These are phyloP conservation scores for Cyrtorhinus lividipennis DNA, from an alignment of 1,140 invertebrate genomes.

Conservation along the genomic window DNA sequence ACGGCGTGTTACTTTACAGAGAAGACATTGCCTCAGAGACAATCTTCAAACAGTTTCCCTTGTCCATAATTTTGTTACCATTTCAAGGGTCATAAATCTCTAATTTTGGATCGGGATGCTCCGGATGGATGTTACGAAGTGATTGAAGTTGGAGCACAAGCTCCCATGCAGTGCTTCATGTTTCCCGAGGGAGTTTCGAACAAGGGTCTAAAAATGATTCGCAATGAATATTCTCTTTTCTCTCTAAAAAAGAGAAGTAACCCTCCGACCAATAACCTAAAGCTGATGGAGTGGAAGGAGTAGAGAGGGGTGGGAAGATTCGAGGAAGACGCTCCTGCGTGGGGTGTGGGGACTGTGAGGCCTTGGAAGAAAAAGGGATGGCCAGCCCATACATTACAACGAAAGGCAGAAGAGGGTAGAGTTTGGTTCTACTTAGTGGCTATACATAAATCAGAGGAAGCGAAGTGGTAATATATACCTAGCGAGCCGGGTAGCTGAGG, in stretches of 20 bases:
- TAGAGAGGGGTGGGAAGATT: background rate
- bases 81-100: too few species aligned
- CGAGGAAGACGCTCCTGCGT: background rate
- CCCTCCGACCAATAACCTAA: background rate
- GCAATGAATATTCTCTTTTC: background rate
- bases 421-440: constrained; percentile 9
- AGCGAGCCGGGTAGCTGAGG: background rate
- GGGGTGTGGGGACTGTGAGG: too few species aligned
- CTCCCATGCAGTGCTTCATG: too few species aligned
- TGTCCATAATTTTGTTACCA: too few species aligned
- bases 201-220: background rate
- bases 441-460: constrained; percentile 8
- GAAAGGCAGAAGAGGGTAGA: background rate
- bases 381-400: constrained; percentile 1
- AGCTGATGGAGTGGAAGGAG: background rate
- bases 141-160: too few species aligned
- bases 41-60: too few species aligned
- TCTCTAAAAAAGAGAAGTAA: background rate
- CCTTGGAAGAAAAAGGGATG: background rate
- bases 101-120: too few species aligned
- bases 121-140: too few species aligned
- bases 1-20: too few species aligned
- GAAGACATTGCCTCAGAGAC: too few species aligned
- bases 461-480: constrained; percentile 9
- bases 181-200: too few species aligned